phyloP scores from a whole-genome alignment of 2,888 invertebrate genomes.

The Caradrina kadenii region DNA sequence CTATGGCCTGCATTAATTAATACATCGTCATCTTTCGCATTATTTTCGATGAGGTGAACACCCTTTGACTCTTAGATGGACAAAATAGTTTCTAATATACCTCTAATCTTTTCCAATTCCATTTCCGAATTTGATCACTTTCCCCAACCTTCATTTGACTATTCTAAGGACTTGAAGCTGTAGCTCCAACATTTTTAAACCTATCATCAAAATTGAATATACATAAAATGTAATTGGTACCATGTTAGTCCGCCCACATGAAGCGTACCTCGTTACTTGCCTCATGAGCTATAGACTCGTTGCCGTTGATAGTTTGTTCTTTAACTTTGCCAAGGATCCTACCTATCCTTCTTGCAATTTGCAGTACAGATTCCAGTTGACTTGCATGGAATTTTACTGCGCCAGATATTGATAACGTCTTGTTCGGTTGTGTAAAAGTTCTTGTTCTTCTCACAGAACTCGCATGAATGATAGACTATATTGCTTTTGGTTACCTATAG shows the following conservation, averaged over 20 bases:
- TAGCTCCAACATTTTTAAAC: constrained; percentile 1
- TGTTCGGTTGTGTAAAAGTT: too few relatives aligned
- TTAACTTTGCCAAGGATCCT: neutral
- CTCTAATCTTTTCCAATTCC: neutral
- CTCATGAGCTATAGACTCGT: constrained; percentile 22
- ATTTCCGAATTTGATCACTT: neutral
- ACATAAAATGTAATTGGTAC: constrained; percentile 33
- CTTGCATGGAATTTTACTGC: neutral
- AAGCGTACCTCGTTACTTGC: constrained; percentile 11
- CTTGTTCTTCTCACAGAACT: too few relatives aligned
- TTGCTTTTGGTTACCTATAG: too few relatives aligned
- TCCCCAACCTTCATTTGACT: neutral
- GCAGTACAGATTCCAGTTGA: too few relatives aligned
- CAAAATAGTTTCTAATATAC: too few relatives aligned
- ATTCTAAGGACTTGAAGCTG: neutral
- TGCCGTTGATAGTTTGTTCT: neutral
- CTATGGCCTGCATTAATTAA: too few relatives aligned
- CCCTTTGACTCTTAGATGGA: too few relatives aligned
- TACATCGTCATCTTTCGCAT: too few relatives aligned
- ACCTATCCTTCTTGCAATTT: neutral
- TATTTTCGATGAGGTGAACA: too few relatives aligned
- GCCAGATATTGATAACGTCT: too few relatives aligned
- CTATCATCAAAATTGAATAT: constrained; percentile 14
- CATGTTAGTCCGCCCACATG: constrained; percentile 28
- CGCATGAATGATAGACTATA: too few relatives aligned